These are phyloP conservation scores for Simalia tracyae DNA, from an alignment of 2,797 vertebrate genomes.

Conservation along the genomic window DNA sequence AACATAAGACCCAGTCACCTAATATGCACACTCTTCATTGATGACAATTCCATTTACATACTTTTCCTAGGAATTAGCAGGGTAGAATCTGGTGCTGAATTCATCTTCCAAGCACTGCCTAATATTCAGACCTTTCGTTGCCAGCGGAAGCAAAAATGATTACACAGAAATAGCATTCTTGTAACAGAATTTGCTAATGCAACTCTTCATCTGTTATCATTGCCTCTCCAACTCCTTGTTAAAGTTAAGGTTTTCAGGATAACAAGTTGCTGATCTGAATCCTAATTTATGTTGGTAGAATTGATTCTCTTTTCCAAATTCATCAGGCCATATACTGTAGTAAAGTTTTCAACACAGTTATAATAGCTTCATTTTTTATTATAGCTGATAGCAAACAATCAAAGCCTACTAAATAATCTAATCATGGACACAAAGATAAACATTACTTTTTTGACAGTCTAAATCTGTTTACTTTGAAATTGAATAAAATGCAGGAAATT, in stretches of 20 bases:
- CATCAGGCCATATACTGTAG: not conserved
- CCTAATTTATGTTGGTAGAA: not conserved
- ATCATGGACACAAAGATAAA: not conserved
- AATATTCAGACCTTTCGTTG: not conserved
- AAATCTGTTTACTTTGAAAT: constrained; percentile 27
- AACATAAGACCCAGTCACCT: too few relatives aligned
- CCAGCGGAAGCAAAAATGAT: not conserved
- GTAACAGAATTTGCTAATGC: not conserved
- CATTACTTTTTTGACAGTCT: constrained; percentile 36
- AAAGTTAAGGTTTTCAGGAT: not conserved
- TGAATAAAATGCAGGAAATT: constrained; percentile 4
- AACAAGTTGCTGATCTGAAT: not conserved
- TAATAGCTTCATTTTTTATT: not conserved
- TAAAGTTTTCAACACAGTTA: not conserved
- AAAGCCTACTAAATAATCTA: not conserved
- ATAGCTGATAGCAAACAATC: not conserved
- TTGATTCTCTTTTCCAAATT: not conserved
- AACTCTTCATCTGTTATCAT: not conserved
- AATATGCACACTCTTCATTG: too few relatives aligned
- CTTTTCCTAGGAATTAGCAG: not conserved
- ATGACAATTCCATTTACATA: not conserved
- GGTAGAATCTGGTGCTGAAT: not conserved
- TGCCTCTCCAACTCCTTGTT: not conserved
- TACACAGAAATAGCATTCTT: not conserved
- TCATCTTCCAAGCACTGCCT: not conserved